Base-by-base conservation (phyloP, 2,113 vertebrate genomes). In the Mystacornis crossleyi region DNA sequence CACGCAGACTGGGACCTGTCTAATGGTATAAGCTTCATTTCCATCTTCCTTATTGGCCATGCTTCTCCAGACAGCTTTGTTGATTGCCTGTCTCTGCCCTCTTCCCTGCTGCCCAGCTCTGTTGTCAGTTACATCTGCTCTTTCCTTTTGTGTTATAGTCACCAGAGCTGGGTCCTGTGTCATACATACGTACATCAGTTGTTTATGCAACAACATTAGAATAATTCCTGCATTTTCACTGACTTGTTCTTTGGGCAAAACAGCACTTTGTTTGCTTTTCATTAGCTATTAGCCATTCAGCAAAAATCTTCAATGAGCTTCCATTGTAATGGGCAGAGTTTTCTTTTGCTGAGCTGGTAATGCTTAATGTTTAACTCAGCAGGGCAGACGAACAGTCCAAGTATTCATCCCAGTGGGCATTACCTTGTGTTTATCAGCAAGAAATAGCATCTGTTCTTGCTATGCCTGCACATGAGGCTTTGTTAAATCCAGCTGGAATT, bases 1-100 rank as follows among this genome's bases (percentile, higher is more conserved):
- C 58, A 99, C 99, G 4, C 99, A 99, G 96, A 99, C 99, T 0
- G 98, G 99, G 81, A 99, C 99, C 84, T 99, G 99, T 94, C 98
- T 99, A 57, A 99, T 99, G 99, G 99, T 99, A 98, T 82, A 96
- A 95, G 40, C 45, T 54, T 70, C 28, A 48, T 54, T 83, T 74
- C 71, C 54, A 42, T 53, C 51, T 66, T 34, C 61, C 20, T 85
- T 90, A 43, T 38, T 81, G 53, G 29, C 81, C 29, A 10, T 71
- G 18, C 53, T 92, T 94, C 64, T 79, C 71, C 61, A 53, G 54
- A 65, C 55, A 92, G 48, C 74, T 81, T 69, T 94, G 67, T 51
- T 4, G 3, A 48, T 81, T 89, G 79, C 60, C 36, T 64, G 24
- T 79, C 67, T 72, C 62, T 79, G 25, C 65, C 38, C 48, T 79